Base-by-base conservation (phyloP, 2,888 invertebrate genomes). In the Lasioglossum oenotherae region DNA sequence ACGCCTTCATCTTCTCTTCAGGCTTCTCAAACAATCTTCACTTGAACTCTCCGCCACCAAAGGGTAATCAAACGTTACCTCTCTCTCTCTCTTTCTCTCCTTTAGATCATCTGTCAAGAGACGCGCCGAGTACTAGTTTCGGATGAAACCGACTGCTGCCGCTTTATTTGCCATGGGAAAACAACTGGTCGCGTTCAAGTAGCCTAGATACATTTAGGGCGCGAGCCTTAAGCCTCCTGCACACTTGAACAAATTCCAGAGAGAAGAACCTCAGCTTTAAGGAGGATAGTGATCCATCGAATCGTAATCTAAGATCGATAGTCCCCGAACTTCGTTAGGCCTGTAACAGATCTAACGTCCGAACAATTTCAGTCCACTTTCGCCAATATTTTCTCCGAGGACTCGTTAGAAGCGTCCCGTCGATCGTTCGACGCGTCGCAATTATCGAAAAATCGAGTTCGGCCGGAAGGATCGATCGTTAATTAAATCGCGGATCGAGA, bases 381-480 rank as follows among this genome's bases (percentile, higher is more conserved):
- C 89, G 80, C 80, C 78, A 12, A 82, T 85, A 84, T 89, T 89
- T 89, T 67, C 89, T 78, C 78, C 38, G 1, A 67, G n/a, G 79
- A 78, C 86, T 83, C 80, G 81, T 86, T 86, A 82, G 12, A 64
- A 69, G 44, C 71, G 75, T 67, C 35, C n/a, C 41, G 46, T 73
- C 72, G 75, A 71, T 74, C 35, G 19, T 67, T 80, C 78, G 83
- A 86, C 75, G 84, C 86, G 31, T 64, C 75, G 79, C 88, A 88
- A 89, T 89, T 86, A 88, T 88, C 89, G 88, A 89, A 86, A 87
- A 90, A 90, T 83, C 57, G n/a, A 12, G 38, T 44, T n/a, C 23
- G 35, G 49, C 41, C 71, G 41, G 72, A 46, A 46, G 77, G 78
- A 57, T 71, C 38, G 69, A 81, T 78, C 82, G 84, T 89, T 90